These are phyloP conservation scores for Octopus sinensis DNA, from an alignment of 1,140 invertebrate species.

Conservation along the genomic window DNA sequence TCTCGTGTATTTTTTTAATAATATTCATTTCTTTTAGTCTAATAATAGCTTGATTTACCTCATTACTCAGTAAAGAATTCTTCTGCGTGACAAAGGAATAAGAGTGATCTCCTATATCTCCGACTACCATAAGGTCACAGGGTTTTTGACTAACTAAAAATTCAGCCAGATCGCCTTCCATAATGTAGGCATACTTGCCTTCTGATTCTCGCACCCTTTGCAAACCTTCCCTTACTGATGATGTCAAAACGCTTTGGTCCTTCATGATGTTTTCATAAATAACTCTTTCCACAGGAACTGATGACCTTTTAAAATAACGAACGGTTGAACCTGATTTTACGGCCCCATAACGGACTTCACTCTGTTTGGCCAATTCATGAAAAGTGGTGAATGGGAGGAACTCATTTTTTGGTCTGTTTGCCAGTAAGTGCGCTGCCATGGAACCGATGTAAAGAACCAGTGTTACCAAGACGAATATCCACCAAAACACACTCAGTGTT, in stretches of 20 bases:
- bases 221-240: conserved; percentile 24
- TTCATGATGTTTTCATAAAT: conserved; percentile 21
- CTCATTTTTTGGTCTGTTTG: conserved; percentile 14
- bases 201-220: conserved; percentile 18
- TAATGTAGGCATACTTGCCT: conserved; percentile 29
- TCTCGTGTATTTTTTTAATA: conserved; percentile 24
- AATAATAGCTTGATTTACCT: conserved; percentile 23
- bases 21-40: conserved; percentile 20
- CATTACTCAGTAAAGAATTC: conserved; percentile 21
- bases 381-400: conserved; percentile 23
- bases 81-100: conserved; percentile 30
- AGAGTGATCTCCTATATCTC: conserved; percentile 17
- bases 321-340: conserved; percentile 8
- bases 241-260: conserved; percentile 12
- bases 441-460: conserved; percentile 28
- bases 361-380: conserved; percentile 24
- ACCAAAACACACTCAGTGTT: conserved; percentile 27
- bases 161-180: conserved; percentile 31
- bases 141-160: conserved; percentile 27
- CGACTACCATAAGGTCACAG: conserved; percentile 32
- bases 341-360: conserved; percentile 19
- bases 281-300: conserved; percentile 15
- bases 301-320: conserved; percentile 24
- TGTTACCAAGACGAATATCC: conserved; percentile 29
- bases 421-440: conserved; percentile 24